phyloP scores from a whole-genome alignment of 2,113 vertebrate genomes.

The Cacatua alba region DNA sequence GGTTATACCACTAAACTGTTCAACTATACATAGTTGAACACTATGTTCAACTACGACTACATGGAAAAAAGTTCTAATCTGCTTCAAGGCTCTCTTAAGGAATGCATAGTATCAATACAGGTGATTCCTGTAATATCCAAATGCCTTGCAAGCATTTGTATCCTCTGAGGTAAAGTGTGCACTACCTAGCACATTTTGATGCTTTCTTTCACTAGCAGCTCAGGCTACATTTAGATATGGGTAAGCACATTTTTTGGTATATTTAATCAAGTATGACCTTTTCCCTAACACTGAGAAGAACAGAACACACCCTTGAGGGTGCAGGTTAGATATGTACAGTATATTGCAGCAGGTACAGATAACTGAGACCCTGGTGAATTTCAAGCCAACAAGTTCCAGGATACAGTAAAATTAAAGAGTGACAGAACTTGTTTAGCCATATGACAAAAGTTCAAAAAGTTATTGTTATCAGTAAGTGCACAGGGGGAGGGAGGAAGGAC shows the following conservation, averaged over 20 bases:
- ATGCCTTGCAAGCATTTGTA: background rate
- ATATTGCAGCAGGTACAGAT: background rate
- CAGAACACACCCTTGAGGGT: background rate
- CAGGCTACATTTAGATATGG: background rate
- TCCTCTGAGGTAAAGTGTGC: background rate
- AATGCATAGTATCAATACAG: background rate
- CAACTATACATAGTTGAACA: background rate
- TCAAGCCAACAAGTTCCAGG: background rate
- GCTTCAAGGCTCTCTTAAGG: conserved; percentile 4
- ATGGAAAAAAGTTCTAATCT: background rate
- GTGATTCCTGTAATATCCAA: background rate
- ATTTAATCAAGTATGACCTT: background rate
- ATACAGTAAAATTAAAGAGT: background rate
- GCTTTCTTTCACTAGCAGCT: background rate
- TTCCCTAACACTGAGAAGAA: background rate
- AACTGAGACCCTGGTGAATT: background rate
- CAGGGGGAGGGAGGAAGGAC: background rate
- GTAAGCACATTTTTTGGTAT: background rate
- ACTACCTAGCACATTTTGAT: background rate
- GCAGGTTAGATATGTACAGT: background rate
- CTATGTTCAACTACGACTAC: background rate
- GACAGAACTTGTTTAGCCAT: background rate
- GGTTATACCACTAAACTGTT: background rate
- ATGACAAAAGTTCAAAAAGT: background rate
- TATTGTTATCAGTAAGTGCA: background rate